Conservation (phyloP, 2,888 invertebrate genomes). For the Calameuta filiformis region DNA sequence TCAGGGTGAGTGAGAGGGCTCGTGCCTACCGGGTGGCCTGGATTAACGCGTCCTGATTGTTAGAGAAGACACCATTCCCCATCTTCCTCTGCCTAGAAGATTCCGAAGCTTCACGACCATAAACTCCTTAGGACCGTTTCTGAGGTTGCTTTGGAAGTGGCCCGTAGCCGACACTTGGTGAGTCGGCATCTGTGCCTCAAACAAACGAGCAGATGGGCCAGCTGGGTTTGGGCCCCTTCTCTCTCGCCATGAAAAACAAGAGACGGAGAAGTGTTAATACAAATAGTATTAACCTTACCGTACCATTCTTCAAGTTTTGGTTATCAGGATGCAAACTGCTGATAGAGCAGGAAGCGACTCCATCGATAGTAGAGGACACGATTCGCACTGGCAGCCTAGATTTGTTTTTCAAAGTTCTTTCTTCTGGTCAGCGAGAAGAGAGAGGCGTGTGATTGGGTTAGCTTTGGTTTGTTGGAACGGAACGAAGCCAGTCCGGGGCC, state of each 20-base stretch:
- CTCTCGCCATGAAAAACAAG: background rate
- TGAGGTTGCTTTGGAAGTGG: background rate
- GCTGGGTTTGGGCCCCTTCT: background rate
- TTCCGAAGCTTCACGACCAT: background rate
- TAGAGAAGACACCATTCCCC: background rate
- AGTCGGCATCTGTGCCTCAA: conserved; percentile 12
- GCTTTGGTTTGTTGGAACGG: conserved; percentile 53
- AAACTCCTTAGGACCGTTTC: background rate
- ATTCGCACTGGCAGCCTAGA: conserved; percentile 5
- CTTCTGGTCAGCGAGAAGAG: conserved; percentile 28
- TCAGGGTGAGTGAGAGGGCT: background rate
- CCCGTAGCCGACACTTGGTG: background rate
- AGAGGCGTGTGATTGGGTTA: conserved; percentile 51
- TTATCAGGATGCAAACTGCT: background rate
- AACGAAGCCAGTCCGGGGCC: conserved; percentile 45
- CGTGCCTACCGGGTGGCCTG: background rate
- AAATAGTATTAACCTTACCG: background rate
- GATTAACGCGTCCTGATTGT: background rate
- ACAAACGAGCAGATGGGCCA: conserved; percentile 12
- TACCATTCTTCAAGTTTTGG: background rate
- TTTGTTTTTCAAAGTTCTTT: conserved; percentile 30
- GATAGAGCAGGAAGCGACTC: background rate
- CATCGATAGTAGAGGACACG: background rate
- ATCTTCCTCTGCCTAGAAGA: background rate
- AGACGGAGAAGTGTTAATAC: background rate